Conservation (phyloP, 2,888 invertebrate species). For the Isoperla grammatica region DNA sequence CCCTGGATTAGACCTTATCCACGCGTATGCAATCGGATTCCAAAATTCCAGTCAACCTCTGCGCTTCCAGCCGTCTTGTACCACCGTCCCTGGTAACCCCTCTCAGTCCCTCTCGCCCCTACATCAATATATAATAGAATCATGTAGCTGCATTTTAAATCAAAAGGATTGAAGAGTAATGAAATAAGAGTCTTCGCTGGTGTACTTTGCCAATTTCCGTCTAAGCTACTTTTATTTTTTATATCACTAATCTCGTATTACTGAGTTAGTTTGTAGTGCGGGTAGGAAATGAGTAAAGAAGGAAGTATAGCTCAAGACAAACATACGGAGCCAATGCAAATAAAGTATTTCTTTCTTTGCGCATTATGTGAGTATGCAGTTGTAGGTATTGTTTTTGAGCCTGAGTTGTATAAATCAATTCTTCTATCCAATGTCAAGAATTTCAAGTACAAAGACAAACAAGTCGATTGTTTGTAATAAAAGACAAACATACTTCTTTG, state of each 20-base stretch:
- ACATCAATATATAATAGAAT: conserved; percentile 31
- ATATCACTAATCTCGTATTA: conserved; percentile 29
- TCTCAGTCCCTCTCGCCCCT: conserved; percentile 10
- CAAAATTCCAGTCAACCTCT: conserved; percentile 17
- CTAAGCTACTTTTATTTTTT: conserved; percentile 28
- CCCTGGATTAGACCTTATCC: too few relatives aligned
- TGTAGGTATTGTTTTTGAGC: too few relatives aligned
- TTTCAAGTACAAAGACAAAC: too few relatives aligned
- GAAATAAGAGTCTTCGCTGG: conserved; percentile 31
- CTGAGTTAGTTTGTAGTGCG: conserved; percentile 29
- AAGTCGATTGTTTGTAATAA: too few relatives aligned
- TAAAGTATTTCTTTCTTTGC: too few relatives aligned
- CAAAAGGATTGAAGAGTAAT: conserved; percentile 31
- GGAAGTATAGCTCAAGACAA: not conserved
- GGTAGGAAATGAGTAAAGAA: conserved; percentile 13
- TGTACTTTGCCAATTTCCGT: conserved; percentile 32
- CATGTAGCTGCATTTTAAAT: conserved; percentile 32
- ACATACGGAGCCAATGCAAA: not conserved
- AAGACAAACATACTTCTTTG: too few relatives aligned
- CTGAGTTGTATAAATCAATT: too few relatives aligned
- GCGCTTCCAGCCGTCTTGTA: not conserved
- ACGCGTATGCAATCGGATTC: too few relatives aligned
- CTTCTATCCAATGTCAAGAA: too few relatives aligned
- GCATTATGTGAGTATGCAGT: too few relatives aligned
- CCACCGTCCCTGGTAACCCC: not conserved